Conservation (phyloP, 2,888 invertebrate species). For the Aspidapion aeneum region DNA sequence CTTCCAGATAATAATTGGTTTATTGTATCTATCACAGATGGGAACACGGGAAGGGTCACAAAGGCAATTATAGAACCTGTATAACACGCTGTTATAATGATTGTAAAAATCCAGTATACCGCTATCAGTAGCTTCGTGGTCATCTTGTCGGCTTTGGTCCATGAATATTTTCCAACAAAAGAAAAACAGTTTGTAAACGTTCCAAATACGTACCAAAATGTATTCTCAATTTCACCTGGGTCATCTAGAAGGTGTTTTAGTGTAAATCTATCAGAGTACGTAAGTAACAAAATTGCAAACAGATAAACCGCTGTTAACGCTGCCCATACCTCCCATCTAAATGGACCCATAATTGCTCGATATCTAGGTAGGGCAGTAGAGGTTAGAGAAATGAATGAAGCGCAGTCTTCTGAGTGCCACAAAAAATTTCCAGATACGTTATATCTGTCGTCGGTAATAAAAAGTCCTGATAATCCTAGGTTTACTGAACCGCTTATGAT, state of each 20-base stretch:
- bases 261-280: constrained; percentile 69
- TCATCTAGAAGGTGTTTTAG: constrained; percentile 62
- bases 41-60: constrained; percentile 74
- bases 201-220: constrained; percentile 87
- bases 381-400: constrained; percentile 70
- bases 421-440: constrained; percentile 58
- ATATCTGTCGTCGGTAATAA: constrained; percentile 55
- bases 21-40: constrained; percentile 68
- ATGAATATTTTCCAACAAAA: constrained; percentile 65
- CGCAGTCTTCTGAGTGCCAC: constrained; percentile 71
- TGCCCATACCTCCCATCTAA: constrained; percentile 79
- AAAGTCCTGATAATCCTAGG: constrained; percentile 70
- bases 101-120: constrained; percentile 83
- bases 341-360: constrained; percentile 79
- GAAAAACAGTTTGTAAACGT: constrained; percentile 81
- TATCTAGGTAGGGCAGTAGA: constrained; percentile 79
- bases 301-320: constrained; percentile 68
- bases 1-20: constrained; percentile 62
- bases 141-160: constrained; percentile 64
- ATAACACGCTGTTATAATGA: constrained; percentile 79
- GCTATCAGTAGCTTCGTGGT: constrained; percentile 70
- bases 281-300: constrained; percentile 69
- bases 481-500: constrained; percentile 56
- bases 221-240: constrained; percentile 72
- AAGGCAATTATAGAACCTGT: constrained; percentile 83